Evolutionary conservation across 2,888 invertebrate genomes (phyloP).

Genomic region (Gasteruption jaculator): DNA sequence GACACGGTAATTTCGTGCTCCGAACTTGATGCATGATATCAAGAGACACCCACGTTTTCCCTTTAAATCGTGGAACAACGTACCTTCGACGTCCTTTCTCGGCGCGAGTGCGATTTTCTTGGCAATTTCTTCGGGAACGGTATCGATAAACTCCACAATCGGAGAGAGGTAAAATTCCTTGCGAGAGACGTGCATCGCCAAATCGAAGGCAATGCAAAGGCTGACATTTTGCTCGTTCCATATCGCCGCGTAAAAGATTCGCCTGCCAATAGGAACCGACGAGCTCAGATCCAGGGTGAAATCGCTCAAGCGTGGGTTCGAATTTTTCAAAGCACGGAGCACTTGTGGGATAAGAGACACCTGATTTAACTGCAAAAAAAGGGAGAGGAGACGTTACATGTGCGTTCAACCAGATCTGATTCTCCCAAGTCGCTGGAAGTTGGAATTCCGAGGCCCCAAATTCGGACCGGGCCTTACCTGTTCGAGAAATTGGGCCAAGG

Average conservation of each 20-base stretch:
- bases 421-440: too few species aligned
- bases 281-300: constrained; percentile 59
- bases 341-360: constrained; percentile 64
- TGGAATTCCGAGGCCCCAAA: too few species aligned
- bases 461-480: too few species aligned
- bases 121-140: constrained; percentile 66
- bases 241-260: constrained; percentile 71
- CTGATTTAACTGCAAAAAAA: constrained; percentile 61
- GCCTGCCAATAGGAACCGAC: constrained; percentile 61
- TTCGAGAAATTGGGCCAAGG: constrained; percentile 81
- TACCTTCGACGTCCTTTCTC: constrained; percentile 67
- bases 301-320: constrained; percentile 71
- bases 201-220: constrained; percentile 56
- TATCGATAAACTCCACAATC: constrained; percentile 76
- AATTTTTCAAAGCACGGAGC: constrained; percentile 67
- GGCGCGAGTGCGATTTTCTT: constrained; percentile 54
- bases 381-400: too few species aligned
- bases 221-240: constrained; percentile 62
- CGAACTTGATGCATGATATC: too few species aligned
- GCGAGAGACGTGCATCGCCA: constrained; percentile 56
- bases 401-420: too few species aligned
- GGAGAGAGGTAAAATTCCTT: constrained; percentile 67
- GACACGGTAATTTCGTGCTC: too few species aligned
- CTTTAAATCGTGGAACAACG: neutral
- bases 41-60: too few species aligned